These are phyloP conservation scores for Diglossa brunneiventris DNA, from an alignment of 2,113 vertebrate genomes.

Conservation along the genomic window DNA sequence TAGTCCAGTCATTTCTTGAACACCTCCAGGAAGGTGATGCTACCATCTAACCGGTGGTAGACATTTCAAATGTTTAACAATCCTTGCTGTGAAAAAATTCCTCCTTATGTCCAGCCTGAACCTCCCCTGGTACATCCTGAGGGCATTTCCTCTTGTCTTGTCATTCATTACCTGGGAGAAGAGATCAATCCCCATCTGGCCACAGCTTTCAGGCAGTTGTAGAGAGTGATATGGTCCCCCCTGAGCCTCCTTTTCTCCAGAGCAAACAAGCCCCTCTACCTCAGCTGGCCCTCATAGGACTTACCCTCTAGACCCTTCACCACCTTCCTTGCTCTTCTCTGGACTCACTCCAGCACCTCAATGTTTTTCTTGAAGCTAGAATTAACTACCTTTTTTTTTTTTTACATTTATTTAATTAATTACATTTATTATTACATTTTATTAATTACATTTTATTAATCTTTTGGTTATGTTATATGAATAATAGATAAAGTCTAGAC, in stretches of 20 bases:
- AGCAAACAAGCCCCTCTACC: neutral
- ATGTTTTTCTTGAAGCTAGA: neutral
- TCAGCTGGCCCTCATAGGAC: neutral
- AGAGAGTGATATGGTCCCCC: fast-evolving
- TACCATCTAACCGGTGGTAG: neutral
- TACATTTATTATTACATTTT: neutral
- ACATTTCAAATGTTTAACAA: neutral
- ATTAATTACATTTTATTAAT: neutral
- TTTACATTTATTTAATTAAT: neutral
- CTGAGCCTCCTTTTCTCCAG: neutral
- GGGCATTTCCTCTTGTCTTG: neutral
- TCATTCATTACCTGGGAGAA: neutral
- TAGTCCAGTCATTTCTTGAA: neutral
- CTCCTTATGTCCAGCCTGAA: neutral
- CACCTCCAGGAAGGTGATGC: neutral
- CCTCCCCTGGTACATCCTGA: neutral
- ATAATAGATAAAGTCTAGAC: neutral
- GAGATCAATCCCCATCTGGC: neutral
- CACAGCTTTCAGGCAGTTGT: neutral
- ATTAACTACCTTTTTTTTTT: neutral
- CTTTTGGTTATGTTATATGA: neutral
- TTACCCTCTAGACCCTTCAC: neutral
- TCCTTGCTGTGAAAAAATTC: neutral
- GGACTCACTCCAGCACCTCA: neutral
- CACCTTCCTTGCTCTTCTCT: neutral